Percentiles rank a stretch among this genome's conserved stretches.
Evolutionary conservation across 2,113 vertebrate species (phyloP).

Genomic region (Rhynchomys soricoides): DNA sequence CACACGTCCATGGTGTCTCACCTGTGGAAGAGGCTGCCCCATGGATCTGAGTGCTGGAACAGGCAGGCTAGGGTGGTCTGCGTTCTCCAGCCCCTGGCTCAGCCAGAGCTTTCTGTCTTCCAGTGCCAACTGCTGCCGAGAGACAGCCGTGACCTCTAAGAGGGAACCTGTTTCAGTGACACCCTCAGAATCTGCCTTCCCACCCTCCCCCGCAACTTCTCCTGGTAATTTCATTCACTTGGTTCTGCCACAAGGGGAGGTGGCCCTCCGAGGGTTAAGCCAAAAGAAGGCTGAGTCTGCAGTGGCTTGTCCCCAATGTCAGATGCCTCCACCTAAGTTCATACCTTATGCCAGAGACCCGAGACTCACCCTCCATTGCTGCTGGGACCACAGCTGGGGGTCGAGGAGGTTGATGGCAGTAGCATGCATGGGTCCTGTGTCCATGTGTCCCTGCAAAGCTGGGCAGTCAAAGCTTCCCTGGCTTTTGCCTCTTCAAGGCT

Average conservation of each 20-base stretch:
- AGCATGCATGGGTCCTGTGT: not conserved
- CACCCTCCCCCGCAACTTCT: not conserved
- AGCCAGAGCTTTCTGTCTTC: slow-evolving; percentile 23
- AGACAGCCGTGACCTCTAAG: not conserved
- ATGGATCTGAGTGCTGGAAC: not conserved
- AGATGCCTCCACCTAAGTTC: not conserved
- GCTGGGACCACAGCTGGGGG: not conserved
- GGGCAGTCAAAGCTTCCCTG: not conserved
- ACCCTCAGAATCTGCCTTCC: not conserved
- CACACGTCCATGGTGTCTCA: fast-evolving
- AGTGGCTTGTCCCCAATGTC: not conserved
- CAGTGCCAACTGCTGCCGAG: not conserved
- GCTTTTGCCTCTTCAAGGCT: not conserved
- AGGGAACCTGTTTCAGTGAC: not conserved
- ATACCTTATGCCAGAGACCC: fast-evolving
- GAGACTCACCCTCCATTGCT: fast-evolving
- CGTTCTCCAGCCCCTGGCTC: not conserved
- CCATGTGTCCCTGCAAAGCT: not conserved
- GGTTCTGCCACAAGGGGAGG: fast-evolving
- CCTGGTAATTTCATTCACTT: slow-evolving; percentile 75
- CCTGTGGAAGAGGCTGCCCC: too few species aligned
- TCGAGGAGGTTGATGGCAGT: not conserved
- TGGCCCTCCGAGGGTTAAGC: not conserved
- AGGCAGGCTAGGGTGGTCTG: not conserved
- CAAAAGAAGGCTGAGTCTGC: not conserved